Conservation (phyloP, 1,140 invertebrate species). For the Sipha flava region DNA sequence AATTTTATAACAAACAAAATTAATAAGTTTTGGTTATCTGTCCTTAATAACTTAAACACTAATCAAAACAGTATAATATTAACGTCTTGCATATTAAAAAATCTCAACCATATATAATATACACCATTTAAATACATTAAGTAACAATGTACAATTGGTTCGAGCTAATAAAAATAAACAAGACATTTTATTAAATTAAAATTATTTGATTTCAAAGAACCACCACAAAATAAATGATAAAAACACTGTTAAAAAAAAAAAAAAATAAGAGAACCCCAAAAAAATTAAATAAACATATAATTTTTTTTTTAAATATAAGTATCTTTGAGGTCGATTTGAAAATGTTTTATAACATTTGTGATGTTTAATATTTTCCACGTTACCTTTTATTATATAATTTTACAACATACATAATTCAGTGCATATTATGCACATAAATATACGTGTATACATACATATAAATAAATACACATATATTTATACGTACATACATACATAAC, state of each 20-base stretch:
- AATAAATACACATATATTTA: slow-evolving; percentile 23
- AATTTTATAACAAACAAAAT: neutral
- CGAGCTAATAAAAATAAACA: neutral
- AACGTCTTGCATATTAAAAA: neutral
- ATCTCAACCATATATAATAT: neutral
- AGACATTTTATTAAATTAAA: neutral
- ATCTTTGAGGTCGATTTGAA: slow-evolving; percentile 2
- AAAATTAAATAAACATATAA: neutral
- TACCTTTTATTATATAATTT: slow-evolving; percentile 27
- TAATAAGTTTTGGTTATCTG: neutral
- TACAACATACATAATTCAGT: slow-evolving; percentile 22
- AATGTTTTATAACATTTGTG: neutral
- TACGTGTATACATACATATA: neutral
- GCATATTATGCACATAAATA: neutral
- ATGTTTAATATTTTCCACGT: slow-evolving; percentile 30
- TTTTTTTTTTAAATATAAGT: slow-evolving; percentile 13
- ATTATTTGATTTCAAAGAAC: neutral
- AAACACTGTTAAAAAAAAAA: neutral
- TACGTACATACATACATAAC: slow-evolving; percentile 12
- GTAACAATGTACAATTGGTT: neutral
- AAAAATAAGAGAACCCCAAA: neutral
- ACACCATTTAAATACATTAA: neutral
- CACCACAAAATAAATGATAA: neutral
- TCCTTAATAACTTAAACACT: neutral
- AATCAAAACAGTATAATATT: neutral